Base-by-base conservation (phyloP, 1,140 invertebrate genomes). In the Caenorhabditis inopinata region DNA sequence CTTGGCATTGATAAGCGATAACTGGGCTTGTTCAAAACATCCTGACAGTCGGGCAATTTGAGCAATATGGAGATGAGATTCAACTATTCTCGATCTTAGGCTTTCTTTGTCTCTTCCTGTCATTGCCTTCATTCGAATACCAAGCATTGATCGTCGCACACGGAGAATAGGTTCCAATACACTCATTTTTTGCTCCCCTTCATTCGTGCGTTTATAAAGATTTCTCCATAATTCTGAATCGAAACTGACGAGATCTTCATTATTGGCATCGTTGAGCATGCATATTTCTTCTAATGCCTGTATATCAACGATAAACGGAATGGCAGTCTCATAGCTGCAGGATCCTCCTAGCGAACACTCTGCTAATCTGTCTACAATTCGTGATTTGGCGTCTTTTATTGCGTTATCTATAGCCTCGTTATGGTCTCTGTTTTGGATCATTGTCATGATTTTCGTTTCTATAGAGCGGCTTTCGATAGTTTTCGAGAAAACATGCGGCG, bases 11-110 rank as follows among this genome's bases (percentile, higher is more conserved):
- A 68, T 68, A 0, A 68, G 11, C 9, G 58, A 68, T 1, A 68
- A 25, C 38, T 68, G 58, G 2, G 58, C 58, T 38, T 32, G 32
- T 68, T 68, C 58, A 2, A 68, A 25, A 38, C 58, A 68, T 21
- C 58, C 58, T 1, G 58, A 21, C 1, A 68, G 58, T 9, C 58
- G 58, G n/a, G 58, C 58, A 12, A 68, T 42, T 68, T 32, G 29
- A 68, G 58, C 58, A 68, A 29, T 68, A 38, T 68, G 58, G 23
- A 68, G 32, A 68, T 68, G 58, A 23, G 32, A 12, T 16, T 68
- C 58, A 2, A 68, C 58, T 16, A 68, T 68, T 38, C 58, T 0
- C 6, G 58, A 68, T 0, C 58, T 16, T 2, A 68, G 18, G 23
- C 12, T 68, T 5, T 68, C 58, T 21, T 68, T 68, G 11, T 68